phyloP scores from a whole-genome alignment of 2,797 vertebrate genomes.

The Syngnathus rostellatus region DNA sequence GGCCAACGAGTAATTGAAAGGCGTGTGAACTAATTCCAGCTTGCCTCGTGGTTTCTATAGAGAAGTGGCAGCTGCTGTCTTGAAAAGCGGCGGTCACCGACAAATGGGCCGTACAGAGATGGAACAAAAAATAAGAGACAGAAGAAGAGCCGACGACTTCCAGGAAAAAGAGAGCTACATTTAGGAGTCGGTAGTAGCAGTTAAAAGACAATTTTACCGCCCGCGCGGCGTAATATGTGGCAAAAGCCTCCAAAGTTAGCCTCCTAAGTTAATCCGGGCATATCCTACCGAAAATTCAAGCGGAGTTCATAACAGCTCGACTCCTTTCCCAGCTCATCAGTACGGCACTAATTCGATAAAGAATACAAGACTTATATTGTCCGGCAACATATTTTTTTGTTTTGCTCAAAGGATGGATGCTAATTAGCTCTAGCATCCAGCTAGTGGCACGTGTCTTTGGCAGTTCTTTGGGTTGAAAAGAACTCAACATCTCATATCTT shows the following conservation, averaged over 20 bases:
- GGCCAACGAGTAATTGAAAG: conserved; percentile 3
- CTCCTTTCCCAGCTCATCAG: too few relatives aligned
- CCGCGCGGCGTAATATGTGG: not conserved
- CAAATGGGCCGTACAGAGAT: not conserved
- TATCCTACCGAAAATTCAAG: too few relatives aligned
- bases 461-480: too few relatives aligned
- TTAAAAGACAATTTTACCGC: not conserved
- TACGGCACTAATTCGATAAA: too few relatives aligned
- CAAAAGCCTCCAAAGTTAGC: not conserved
- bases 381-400: too few relatives aligned
- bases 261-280: not conserved
- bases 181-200: not conserved
- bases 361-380: too few relatives aligned
- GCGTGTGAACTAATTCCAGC: not conserved
- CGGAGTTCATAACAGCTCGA: too few relatives aligned
- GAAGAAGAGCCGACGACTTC: not conserved
- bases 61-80: not conserved
- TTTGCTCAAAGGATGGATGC: too few relatives aligned
- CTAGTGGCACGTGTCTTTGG: too few relatives aligned
- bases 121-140: not conserved
- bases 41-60: not conserved
- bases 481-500: too few relatives aligned
- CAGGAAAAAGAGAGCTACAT: not conserved
- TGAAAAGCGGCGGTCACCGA: not conserved
- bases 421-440: too few relatives aligned